Percentiles rank a stretch among this genome's conserved stretches.
Evolutionary conservation across 2,797 vertebrate genomes (phyloP).

Genomic region (Melanotaenia maccullochi): DNA sequence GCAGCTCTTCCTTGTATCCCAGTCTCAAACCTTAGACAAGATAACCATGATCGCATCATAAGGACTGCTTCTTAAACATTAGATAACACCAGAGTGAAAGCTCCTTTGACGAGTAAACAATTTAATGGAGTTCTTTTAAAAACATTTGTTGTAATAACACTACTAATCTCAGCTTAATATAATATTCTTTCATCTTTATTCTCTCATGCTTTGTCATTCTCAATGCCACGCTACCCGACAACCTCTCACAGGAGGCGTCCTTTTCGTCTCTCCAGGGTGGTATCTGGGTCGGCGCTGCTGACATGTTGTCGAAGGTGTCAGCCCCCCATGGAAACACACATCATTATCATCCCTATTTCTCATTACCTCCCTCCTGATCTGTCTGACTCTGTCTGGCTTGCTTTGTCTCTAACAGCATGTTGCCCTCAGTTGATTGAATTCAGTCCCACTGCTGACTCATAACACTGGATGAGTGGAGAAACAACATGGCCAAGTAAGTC

Average conservation of each 20-base stretch:
- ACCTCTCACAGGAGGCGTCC: slow-evolving; percentile 34
- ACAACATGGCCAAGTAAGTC: slow-evolving; percentile 28
- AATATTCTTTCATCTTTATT: not conserved
- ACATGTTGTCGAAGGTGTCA: slow-evolving; percentile 72
- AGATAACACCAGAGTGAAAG: not conserved
- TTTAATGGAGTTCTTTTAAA: not conserved
- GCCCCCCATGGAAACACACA: slow-evolving; percentile 55
- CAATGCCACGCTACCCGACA: slow-evolving; percentile 32
- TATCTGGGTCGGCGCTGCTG: slow-evolving; percentile 62
- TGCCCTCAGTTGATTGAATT: slow-evolving; percentile 54
- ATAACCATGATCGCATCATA: not conserved
- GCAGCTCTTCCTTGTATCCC: not conserved
- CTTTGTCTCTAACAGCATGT: slow-evolving; percentile 59
- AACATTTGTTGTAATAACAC: slow-evolving; percentile 4
- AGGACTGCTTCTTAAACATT: slow-evolving; percentile 3
- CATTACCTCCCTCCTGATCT: slow-evolving; percentile 45
- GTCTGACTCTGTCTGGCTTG: slow-evolving; percentile 45
- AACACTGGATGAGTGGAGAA: slow-evolving; percentile 20
- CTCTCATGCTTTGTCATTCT: slow-evolving; percentile 7
- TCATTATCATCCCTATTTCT: slow-evolving; percentile 70
- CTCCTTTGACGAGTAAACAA: slow-evolving; percentile 6
- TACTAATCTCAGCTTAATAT: not conserved
- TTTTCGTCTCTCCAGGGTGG: slow-evolving; percentile 21
- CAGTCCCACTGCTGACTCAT: slow-evolving; percentile 64
- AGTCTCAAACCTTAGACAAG: not conserved